Base-by-base conservation (phyloP, 2,797 vertebrate genomes). In the Rhodeus uyekii region DNA sequence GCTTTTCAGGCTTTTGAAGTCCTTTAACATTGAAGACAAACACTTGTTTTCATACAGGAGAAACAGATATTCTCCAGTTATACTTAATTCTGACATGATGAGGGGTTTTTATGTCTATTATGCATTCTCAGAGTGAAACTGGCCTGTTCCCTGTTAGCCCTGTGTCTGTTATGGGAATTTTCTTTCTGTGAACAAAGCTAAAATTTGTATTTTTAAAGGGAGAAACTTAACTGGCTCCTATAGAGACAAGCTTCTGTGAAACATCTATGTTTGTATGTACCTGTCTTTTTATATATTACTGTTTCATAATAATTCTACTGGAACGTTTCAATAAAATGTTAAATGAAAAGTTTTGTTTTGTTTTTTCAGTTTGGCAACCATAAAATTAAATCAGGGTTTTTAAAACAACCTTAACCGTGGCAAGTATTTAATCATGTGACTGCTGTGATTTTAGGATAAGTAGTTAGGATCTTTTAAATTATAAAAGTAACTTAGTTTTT, bases 251-350 rank as follows among this genome's bases (percentile, higher is more conserved):
- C 61, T 83, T 83, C 85, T 83, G 76, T 64, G 19, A 50, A 69
- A 69, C 36, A 24, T 69, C 27, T 65, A 27, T 82, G 74, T 91
- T 86, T 87, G 84, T 93, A 86, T 90, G 86, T 92, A 85, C 83
- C 50, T 89, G 90, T 92, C 90, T 76, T 93, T 92, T 93, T 93
- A 93, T 92, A 92, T 91, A 89, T 81, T 87, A 88, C 85, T 84
- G 86, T 91, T 91, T 92, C 85, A 88, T 90, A 91, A 93, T 83
- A 90, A 90, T 89, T 92, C 89, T 93, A 92, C 92, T 91, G 93
- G 91, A 91, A 90, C 91, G 92, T 94, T 95, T 91, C 91, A 94
- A 94, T 94, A 94, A 94, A 95, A 73, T 50, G 29, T 78, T 24
- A 82, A 82, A 80, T 58, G 73, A 73, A 60, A n/a, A n/a, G 8